phyloP scores from a whole-genome alignment of 2,797 vertebrate species.

The Otus scops region DNA sequence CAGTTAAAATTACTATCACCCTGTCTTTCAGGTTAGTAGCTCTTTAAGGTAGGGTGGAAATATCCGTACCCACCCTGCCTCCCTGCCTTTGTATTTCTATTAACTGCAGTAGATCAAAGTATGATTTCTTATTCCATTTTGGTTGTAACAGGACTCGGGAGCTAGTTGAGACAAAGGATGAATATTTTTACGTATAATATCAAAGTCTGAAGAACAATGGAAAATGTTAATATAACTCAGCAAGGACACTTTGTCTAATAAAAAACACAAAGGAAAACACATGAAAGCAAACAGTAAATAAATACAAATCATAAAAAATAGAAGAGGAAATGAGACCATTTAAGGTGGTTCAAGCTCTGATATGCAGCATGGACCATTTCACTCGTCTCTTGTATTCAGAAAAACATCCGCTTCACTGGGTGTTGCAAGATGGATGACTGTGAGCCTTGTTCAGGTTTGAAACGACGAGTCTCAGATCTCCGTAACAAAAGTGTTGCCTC shows the following conservation, averaged over 20 bases:
- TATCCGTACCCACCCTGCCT: background rate
- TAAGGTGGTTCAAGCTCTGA: background rate
- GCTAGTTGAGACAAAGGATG: background rate
- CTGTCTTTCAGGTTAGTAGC: background rate
- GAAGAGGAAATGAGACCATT: background rate
- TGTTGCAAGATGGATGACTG: background rate
- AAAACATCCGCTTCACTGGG: background rate
- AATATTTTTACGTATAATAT: background rate
- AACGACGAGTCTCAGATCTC: background rate
- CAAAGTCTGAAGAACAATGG: conserved; percentile 4
- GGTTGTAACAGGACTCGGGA: background rate
- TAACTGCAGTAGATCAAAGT: conserved; percentile 12
- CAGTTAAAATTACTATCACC: background rate
- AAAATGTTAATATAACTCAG: conserved; percentile 15
- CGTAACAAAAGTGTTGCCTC: background rate
- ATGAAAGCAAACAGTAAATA: conserved; percentile 16
- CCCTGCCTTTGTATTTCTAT: background rate
- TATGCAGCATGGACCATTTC: background rate
- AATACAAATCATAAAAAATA: background rate
- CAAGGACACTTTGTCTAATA: background rate
- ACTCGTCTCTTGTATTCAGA: background rate
- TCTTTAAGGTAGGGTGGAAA: background rate
- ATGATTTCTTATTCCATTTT: background rate
- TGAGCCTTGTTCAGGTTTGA: background rate
- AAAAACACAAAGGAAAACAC: background rate